A percentile compares a stretch with the other conserved stretches of the same genome.
phyloP scores from a whole-genome alignment of 2,113 vertebrate species.

The Dunckerocampus dactyliophorus region DNA sequence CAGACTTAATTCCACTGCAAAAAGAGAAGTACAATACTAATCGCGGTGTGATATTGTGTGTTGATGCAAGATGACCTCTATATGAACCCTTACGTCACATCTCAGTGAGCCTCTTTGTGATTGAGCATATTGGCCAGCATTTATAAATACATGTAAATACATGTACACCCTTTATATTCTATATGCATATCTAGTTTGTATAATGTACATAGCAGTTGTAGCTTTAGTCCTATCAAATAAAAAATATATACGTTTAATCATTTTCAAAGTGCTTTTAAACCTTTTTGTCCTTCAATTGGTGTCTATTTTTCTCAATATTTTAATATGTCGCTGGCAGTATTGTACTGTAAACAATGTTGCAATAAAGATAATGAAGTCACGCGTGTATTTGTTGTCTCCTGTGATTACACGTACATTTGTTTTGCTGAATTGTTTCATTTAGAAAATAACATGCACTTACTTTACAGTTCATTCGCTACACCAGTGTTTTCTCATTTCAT shows the following conservation, averaged over 20 bases:
- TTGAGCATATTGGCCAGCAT: constrained; percentile 66
- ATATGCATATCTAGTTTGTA: constrained; percentile 78
- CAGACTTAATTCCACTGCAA: constrained; percentile 24
- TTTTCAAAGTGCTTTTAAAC: constrained; percentile 76
- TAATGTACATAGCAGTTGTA: constrained; percentile 74
- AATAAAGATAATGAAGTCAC: constrained; percentile 73
- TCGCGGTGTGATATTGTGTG: constrained; percentile 24
- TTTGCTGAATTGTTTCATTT: no score
- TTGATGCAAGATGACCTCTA: constrained; percentile 41
- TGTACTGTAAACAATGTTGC: constrained; percentile 76
- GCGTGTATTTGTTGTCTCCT: constrained; percentile 1
- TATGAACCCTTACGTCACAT: constrained; percentile 21
- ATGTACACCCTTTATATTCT: constrained; percentile 78
- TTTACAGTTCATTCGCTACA: no score
- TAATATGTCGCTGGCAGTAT: constrained; percentile 74
- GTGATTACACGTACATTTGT: no score
- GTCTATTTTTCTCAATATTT: constrained; percentile 74
- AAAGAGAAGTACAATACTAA: background rate
- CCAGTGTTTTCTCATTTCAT: no score
- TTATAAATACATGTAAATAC: constrained; percentile 79
- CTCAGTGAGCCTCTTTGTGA: constrained; percentile 37
- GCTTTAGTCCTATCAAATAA: constrained; percentile 69
- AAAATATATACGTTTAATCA: constrained; percentile 64
- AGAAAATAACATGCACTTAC: no score
- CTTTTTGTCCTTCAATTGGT: constrained; percentile 65